These are phyloP conservation scores for Melanotaenia boesemani DNA, from an alignment of 2,797 vertebrate genomes.

Conservation along the genomic window DNA sequence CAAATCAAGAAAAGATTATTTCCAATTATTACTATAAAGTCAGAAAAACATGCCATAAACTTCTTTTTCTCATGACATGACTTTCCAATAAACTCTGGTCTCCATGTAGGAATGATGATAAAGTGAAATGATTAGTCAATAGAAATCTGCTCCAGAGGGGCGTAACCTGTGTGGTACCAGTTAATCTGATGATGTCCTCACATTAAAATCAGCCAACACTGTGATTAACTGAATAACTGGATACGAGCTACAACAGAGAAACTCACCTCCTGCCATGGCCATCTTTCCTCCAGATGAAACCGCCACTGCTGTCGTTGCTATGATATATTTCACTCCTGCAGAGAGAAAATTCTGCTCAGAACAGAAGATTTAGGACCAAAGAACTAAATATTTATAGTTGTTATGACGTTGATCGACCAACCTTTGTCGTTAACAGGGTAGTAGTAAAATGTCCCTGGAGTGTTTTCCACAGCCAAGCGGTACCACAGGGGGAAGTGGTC, in stretches of 20 bases:
- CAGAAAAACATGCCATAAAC: too few species aligned
- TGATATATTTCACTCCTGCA: constrained; percentile 80
- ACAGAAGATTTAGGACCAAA: not conserved
- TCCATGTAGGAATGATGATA: not conserved
- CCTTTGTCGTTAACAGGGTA: constrained; percentile 87
- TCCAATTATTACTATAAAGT: not conserved
- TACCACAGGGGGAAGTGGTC: constrained; percentile 97
- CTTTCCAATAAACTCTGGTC: too few species aligned
- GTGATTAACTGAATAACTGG: too few species aligned
- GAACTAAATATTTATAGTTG: too few species aligned
- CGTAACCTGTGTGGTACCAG: not conserved
- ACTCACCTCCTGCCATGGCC: constrained; percentile 89
- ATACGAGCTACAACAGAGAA: too few species aligned
- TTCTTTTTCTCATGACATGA: too few species aligned
- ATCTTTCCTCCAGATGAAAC: constrained; percentile 87
- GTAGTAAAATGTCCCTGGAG: constrained; percentile 90
- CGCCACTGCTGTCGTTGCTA: constrained; percentile 87
- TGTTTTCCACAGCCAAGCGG: constrained; percentile 90
- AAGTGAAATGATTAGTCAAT: not conserved
- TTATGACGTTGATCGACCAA: constrained; percentile 38
- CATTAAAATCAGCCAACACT: not conserved
- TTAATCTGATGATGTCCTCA: not conserved
- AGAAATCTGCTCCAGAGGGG: not conserved
- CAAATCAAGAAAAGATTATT: too few species aligned
- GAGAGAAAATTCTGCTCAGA: not conserved